A percentile compares a stretch with the other conserved stretches of the same genome.
Conservation (phyloP, 2,888 invertebrate genomes). For the Pterostichus madidus region DNA sequence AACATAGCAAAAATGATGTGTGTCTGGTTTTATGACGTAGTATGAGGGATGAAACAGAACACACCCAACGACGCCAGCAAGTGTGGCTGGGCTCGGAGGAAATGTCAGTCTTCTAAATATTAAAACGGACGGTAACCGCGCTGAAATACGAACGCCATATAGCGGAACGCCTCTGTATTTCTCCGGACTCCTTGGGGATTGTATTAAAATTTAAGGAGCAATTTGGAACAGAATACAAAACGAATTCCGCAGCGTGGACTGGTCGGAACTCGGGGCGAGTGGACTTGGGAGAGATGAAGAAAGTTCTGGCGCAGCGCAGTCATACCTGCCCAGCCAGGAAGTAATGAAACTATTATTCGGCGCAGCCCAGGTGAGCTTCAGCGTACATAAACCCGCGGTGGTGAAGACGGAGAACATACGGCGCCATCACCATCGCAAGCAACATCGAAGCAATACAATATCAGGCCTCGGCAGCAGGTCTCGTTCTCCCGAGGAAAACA, state of each 20-base stretch:
- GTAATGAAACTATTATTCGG: conserved; percentile 64
- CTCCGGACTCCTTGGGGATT: conserved; percentile 66
- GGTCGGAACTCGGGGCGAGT: conserved; percentile 68
- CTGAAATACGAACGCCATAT: conserved; percentile 67
- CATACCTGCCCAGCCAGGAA: conserved; percentile 12
- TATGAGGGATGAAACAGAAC: too few species aligned
- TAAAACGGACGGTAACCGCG: conserved; percentile 65
- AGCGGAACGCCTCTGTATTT: conserved; percentile 66
- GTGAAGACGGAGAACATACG: conserved; percentile 14
- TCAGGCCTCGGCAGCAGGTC: conserved; percentile 8
- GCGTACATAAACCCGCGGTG: conserved; percentile 35
- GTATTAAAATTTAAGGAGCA: conserved; percentile 74
- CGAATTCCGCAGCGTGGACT: conserved; percentile 70
- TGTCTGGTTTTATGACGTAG: too few species aligned
- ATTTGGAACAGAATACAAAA: conserved; percentile 73
- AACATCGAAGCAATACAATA: conserved; percentile 62
- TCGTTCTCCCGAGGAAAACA: conserved; percentile 55
- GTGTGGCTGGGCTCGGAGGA: conserved; percentile 21
- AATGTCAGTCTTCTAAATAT: conserved; percentile 65
- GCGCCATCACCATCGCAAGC: conserved; percentile 35
- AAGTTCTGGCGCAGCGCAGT: conserved; percentile 53
- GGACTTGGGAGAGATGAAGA: conserved; percentile 69
- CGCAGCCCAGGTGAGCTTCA: conserved; percentile 52
- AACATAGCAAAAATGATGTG: too few species aligned
- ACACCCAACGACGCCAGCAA: not conserved